Conservation (phyloP, 2,888 invertebrate species). For the Ochropleura plecta region DNA sequence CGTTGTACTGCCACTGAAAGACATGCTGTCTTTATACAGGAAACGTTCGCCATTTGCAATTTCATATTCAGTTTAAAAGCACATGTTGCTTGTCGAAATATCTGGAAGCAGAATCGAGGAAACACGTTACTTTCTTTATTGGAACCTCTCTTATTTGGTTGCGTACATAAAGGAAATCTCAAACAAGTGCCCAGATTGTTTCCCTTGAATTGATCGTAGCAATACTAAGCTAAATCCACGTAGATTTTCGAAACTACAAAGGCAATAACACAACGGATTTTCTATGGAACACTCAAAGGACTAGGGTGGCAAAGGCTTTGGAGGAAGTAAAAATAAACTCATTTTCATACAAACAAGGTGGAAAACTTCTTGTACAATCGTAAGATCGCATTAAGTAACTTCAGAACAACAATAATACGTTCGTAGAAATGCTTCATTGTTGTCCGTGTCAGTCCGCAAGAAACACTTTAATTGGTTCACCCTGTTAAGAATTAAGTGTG, state of each 20-base stretch:
- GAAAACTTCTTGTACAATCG: background rate
- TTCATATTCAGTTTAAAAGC: constrained; percentile 7
- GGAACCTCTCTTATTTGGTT: constrained; percentile 40
- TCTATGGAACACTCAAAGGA: constrained; percentile 39
- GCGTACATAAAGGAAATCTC: constrained; percentile 34
- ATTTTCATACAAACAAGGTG: constrained; percentile 18
- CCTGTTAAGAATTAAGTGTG: constrained; percentile 64
- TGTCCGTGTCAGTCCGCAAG: constrained; percentile 44
- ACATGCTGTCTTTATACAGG: background rate
- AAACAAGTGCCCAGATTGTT: constrained; percentile 27
- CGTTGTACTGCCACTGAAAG: background rate
- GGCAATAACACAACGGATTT: constrained; percentile 33
- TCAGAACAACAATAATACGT: constrained; percentile 28
- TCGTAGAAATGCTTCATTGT: constrained; percentile 43
- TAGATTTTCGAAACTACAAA: constrained; percentile 43
- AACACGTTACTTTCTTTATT: constrained; percentile 15
- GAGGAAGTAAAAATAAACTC: constrained; percentile 8
- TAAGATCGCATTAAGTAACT: constrained; percentile 10
- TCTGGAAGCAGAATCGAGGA: background rate
- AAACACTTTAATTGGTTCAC: constrained; percentile 72
- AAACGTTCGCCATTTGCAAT: constrained; percentile 13
- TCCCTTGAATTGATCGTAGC: constrained; percentile 36
- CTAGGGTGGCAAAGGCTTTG: constrained; percentile 16
- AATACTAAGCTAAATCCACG: constrained; percentile 31
- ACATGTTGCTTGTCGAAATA: constrained; percentile 22